phyloP scores from a whole-genome alignment of 2,888 invertebrate species.

The Campopleginae sp. region DNA sequence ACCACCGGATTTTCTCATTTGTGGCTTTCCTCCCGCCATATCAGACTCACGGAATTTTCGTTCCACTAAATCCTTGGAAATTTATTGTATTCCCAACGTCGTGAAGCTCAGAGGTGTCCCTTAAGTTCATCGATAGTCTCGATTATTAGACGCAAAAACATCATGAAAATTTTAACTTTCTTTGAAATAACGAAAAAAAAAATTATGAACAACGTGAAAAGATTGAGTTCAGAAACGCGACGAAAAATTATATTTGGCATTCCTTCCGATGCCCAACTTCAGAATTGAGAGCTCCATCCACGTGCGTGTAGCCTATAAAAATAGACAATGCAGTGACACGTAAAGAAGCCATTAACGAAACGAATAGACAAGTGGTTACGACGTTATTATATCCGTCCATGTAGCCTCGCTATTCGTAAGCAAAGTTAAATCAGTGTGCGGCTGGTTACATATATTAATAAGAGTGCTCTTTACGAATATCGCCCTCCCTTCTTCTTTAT shows the following conservation, averaged over 20 bases:
- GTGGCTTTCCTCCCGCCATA: neutral
- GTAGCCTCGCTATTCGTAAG: slow-evolving; percentile 79
- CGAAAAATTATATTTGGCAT: neutral
- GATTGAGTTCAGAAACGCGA: neutral
- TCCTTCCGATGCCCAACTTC: neutral
- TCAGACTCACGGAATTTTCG: neutral
- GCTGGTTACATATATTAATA: slow-evolving; percentile 70
- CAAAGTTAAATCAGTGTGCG: slow-evolving; percentile 75
- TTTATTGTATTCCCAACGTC: too few species aligned
- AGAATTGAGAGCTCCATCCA: neutral
- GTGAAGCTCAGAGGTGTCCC: neutral
- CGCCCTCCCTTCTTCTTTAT: slow-evolving; percentile 52
- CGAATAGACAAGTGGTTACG: slow-evolving; percentile 41
- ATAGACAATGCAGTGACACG: neutral
- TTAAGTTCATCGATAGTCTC: neutral
- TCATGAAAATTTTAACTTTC: neutral
- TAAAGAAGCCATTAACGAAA: slow-evolving; percentile 31
- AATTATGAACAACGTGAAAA: neutral
- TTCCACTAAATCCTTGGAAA: neutral
- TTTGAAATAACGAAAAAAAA: neutral
- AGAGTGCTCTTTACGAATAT: slow-evolving; percentile 55
- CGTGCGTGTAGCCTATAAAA: neutral
- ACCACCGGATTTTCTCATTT: neutral
- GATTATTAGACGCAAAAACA: neutral
- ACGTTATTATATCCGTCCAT: slow-evolving; percentile 17